phyloP scores from a whole-genome alignment of 2,888 invertebrate species.

The Lamellibrachia satsuma region DNA sequence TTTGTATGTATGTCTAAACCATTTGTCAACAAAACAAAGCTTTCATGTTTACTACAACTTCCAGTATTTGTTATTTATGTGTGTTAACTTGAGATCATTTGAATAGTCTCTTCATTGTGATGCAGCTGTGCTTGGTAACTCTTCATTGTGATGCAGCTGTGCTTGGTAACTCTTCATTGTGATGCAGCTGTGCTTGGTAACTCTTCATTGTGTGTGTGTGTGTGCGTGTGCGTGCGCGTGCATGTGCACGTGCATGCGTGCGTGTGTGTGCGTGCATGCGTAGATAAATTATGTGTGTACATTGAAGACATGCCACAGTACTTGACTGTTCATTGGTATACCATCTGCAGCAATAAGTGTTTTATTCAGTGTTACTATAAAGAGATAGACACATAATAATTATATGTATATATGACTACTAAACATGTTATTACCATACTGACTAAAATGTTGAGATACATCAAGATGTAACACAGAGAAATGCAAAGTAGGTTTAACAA shows the following conservation, averaged over 20 bases:
- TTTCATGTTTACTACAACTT: neutral
- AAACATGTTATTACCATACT: neutral
- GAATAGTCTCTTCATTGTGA: too few relatives aligned
- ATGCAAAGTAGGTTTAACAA: neutral
- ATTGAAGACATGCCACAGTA: neutral
- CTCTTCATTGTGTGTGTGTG: neutral
- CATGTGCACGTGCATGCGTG: neutral
- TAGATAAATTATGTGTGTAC: neutral
- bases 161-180: too few relatives aligned
- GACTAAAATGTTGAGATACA: neutral
- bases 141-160: too few relatives aligned
- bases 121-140: too few relatives aligned
- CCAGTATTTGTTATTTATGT: neutral
- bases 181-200: too few relatives aligned
- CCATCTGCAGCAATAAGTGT: neutral
- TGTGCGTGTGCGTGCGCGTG: neutral
- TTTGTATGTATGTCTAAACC: neutral
- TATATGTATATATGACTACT: neutral
- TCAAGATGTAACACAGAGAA: neutral
- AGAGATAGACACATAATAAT: too few relatives aligned
- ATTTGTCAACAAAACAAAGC: neutral
- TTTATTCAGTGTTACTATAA: too few relatives aligned
- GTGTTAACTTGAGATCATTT: neutral
- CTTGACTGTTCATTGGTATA: neutral
- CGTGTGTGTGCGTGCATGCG: neutral